Evolutionary conservation across 2,888 invertebrate genomes (phyloP).

Genomic region (Mythimna pallens): DNA sequence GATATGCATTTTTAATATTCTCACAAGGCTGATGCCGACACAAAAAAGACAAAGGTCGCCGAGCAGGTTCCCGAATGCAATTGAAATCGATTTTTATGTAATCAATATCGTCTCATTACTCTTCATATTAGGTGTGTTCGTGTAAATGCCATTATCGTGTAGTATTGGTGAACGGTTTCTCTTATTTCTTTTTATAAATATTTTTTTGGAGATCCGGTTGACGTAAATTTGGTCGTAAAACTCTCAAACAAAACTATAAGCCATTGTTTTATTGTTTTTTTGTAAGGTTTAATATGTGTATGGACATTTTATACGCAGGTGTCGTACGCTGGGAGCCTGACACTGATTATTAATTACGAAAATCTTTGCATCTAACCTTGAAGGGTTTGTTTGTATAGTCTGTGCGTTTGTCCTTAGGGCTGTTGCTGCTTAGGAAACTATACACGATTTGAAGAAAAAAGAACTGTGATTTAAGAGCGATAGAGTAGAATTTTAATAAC

Average conservation of each 20-base stretch:
- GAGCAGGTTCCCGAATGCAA: conserved; percentile 77
- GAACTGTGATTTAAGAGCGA: conserved; percentile 14
- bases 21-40: conserved; percentile 62
- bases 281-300: conserved; percentile 9
- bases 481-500: conserved; percentile 51
- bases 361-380: conserved; percentile 46
- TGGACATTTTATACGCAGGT: conserved; percentile 20
- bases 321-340: conserved; percentile 22
- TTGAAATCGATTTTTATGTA: conserved; percentile 83
- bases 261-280: conserved; percentile 24
- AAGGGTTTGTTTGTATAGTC: conserved; percentile 26
- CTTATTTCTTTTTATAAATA: conserved; percentile 35
- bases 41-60: conserved; percentile 81
- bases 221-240: conserved; percentile 27
- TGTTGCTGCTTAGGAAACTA: conserved; percentile 30
- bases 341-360: conserved; percentile 40
- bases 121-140: conserved; percentile 73
- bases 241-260: conserved; percentile 3
- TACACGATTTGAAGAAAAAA: conserved; percentile 37
- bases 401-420: conserved; percentile 7
- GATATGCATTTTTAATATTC: conserved; percentile 63
- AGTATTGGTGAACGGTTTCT: conserved; percentile 53
- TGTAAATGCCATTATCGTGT: conserved; percentile 72
- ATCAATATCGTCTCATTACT: conserved; percentile 78
- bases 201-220: conserved; percentile 22